Evolutionary conservation across 2,797 vertebrate genomes (phyloP), one percentile per base, ranked within the genome.

Genomic region (Poeciliopsis presidionis): DNA sequence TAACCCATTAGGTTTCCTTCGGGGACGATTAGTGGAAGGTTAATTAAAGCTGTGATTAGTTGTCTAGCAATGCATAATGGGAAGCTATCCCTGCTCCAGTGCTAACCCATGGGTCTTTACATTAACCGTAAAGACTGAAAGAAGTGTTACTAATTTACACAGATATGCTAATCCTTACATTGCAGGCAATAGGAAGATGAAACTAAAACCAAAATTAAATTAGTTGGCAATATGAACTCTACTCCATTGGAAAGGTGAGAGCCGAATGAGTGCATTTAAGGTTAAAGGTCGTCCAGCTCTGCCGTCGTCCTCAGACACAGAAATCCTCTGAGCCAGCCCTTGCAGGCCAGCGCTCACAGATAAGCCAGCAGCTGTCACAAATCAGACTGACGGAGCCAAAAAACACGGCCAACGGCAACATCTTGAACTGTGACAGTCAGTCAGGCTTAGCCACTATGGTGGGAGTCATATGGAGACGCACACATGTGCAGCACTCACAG

Each of bases 11-110:
- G 30, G 65, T 83, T 80, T 78, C 87, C 89, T 87, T 81, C 61
- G 71, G 88, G 87, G 86, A 83, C 76, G 61, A 92, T 92, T 92
- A 89, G 84, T 0, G 72, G 70, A 88, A 90, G 90, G 86, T 93
- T 94, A 93, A 94, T 94, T 91, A 91, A 89, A 89, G 83, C 78
- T n/a, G 43, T 61, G 82, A 91, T 92, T 88, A 91, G 78, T 84
- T 76, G 80, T 69, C 71, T 85, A 55, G 65, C 51, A 81, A 82
- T 87, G 49, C 84, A 39, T 20, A 20, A 65, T 86, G 86, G 87
- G 73, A 83, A 41, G 77, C 81, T 81, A 73, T 83, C 39, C 74
- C 49, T 82, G 79, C 53, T 55, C 65, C 72, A 47, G 25, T 57
- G 80, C 74, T 83, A 80, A 65, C 57, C 76, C 74, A 61, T 76